Percentiles rank a stretch among this genome's conserved stretches.
These are phyloP conservation scores for Setipinna tenuifilis DNA, from an alignment of 2,797 vertebrate genomes.

Conservation along the genomic window DNA sequence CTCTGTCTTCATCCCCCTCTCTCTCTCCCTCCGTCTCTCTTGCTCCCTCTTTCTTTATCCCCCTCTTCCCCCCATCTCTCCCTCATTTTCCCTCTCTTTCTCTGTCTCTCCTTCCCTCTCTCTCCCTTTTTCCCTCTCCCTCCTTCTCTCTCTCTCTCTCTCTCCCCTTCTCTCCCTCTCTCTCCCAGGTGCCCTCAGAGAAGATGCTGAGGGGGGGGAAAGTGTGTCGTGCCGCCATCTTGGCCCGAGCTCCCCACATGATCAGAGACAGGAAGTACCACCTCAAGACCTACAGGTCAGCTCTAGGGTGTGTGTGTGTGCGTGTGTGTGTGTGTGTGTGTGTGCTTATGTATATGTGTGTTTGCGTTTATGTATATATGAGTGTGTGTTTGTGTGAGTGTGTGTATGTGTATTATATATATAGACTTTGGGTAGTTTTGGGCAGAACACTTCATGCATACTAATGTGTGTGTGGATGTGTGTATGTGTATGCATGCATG, in stretches of 20 bases:
- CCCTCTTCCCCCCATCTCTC: not conserved
- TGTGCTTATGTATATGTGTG: not conserved
- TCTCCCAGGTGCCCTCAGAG: constrained; percentile 89
- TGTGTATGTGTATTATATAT: not conserved
- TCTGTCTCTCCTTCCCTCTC: not conserved
- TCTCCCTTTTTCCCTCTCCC: not conserved
- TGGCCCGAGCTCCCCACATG: constrained; percentile 96
- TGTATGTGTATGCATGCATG: not conserved
- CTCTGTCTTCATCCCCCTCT: not conserved
- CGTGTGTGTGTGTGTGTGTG: not conserved
- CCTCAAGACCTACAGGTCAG: constrained; percentile 95
- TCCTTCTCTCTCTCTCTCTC: too few relatives aligned
- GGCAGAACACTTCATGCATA: too few relatives aligned
- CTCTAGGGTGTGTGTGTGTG: not conserved
- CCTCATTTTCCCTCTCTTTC: not conserved
- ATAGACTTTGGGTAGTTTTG: not conserved
- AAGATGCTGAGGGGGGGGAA: constrained; percentile 94
- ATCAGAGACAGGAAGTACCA: constrained; percentile 98
- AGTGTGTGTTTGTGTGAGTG: not conserved
- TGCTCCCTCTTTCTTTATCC: not conserved
- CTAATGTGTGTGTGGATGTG: not conserved
- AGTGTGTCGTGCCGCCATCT: constrained; percentile 89
- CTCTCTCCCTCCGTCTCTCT: not conserved
- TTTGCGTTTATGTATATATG: not conserved
- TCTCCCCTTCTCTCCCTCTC: not conserved